These are phyloP conservation scores for Cotesia glomerata DNA, from an alignment of 1,140 invertebrate genomes.

Conservation along the genomic window DNA sequence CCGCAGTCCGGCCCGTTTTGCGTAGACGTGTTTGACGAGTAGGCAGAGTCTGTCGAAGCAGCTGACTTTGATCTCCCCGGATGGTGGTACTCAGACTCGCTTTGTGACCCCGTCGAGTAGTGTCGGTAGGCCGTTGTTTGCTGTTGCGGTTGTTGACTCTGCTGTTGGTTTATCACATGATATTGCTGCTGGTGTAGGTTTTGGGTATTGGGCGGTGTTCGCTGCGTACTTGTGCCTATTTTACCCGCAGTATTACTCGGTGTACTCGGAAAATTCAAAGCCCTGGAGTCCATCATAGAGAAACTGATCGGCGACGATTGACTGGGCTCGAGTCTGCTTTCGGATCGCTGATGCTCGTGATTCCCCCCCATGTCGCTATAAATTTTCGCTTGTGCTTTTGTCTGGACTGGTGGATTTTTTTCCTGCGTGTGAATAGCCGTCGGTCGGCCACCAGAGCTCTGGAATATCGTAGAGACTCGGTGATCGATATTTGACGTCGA, in stretches of 20 bases:
- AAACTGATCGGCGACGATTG: slow-evolving; percentile 79
- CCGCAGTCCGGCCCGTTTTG: slow-evolving; percentile 73
- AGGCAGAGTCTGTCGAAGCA: slow-evolving; percentile 69
- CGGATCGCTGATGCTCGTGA: slow-evolving; percentile 61
- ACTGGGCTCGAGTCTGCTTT: slow-evolving; percentile 64
- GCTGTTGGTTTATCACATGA: slow-evolving; percentile 44
- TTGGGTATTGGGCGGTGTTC: slow-evolving; percentile 42
- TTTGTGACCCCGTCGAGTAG: slow-evolving; percentile 66
- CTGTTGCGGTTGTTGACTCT: slow-evolving; percentile 50
- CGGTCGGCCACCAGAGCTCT: slow-evolving; percentile 43
- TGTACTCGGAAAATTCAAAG: slow-evolving; percentile 67
- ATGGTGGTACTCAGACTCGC: slow-evolving; percentile 71
- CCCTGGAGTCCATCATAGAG: slow-evolving; percentile 74
- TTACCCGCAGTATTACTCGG: slow-evolving; percentile 48
- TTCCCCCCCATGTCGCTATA: slow-evolving; percentile 66
- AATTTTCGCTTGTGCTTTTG: slow-evolving; percentile 74
- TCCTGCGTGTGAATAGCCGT: slow-evolving; percentile 51
- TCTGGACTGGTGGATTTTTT: slow-evolving; percentile 65
- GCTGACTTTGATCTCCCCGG: slow-evolving; percentile 67
- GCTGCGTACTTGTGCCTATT: slow-evolving; percentile 53
- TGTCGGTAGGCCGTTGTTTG: slow-evolving; percentile 65
- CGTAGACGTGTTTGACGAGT: slow-evolving; percentile 67
- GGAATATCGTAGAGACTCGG: slow-evolving; percentile 56
- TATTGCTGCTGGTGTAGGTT: slow-evolving; percentile 46
- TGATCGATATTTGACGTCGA: slow-evolving; percentile 72